phyloP scores from a whole-genome alignment of 2,797 vertebrate species.

The Botia almorhae region DNA sequence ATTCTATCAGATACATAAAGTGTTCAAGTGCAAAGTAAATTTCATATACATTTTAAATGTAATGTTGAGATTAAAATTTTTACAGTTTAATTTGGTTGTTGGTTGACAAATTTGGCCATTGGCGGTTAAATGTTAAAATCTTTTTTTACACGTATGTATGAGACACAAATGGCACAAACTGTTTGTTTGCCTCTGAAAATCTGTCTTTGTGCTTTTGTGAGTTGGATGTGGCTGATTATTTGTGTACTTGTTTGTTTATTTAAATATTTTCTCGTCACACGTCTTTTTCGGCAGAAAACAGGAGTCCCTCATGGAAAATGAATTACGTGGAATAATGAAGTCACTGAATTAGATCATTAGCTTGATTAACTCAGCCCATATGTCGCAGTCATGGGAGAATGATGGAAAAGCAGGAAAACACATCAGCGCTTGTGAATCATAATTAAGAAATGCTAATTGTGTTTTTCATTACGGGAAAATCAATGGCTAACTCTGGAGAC shows the following conservation, averaged over 20 bases:
- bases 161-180: too few species aligned
- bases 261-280: constrained; percentile 53
- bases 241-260: constrained; percentile 18
- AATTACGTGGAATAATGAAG: constrained; percentile 66
- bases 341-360: constrained; percentile 66
- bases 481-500: constrained; percentile 56
- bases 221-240: constrained; percentile 10
- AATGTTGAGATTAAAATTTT: too few species aligned
- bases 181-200: neutral
- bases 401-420: constrained; percentile 61
- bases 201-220: constrained; percentile 2
- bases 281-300: constrained; percentile 51
- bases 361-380: constrained; percentile 73
- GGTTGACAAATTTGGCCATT: too few species aligned
- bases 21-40: too few species aligned
- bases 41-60: too few species aligned
- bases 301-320: constrained; percentile 56
- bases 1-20: too few species aligned
- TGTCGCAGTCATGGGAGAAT: constrained; percentile 65
- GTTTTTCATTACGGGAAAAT: constrained; percentile 66
- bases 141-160: too few species aligned
- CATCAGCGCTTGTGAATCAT: constrained; percentile 67
- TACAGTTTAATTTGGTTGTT: too few species aligned
- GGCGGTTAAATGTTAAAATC: too few species aligned
- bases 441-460: constrained; percentile 70